Evolutionary conservation across 2,113 vertebrate species (phyloP).

Genomic region (Trogon surrucura): DNA sequence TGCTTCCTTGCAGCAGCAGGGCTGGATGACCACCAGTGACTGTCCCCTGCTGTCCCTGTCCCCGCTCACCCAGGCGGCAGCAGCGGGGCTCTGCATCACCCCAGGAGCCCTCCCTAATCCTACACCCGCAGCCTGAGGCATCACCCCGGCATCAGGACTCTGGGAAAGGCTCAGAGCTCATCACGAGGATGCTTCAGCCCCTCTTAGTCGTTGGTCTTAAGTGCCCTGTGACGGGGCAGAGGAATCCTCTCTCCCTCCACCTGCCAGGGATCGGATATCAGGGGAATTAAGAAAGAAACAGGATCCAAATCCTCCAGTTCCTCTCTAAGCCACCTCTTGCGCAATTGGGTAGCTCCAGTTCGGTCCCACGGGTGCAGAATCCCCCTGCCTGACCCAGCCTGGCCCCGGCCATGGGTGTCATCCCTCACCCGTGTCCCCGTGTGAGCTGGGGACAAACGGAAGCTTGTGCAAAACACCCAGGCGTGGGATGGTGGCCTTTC

Average conservation of each 20-base stretch:
- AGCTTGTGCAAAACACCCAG: rapidly evolving
- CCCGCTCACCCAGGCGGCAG: neutral
- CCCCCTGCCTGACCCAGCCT: neutral
- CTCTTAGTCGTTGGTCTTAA: neutral
- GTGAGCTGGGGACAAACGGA: neutral
- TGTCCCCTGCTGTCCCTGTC: neutral
- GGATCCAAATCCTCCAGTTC: slow-evolving; percentile 43
- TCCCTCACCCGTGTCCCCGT: rapidly evolving
- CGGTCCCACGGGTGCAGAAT: rapidly evolving
- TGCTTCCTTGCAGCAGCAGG: rapidly evolving
- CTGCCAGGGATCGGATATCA: neutral
- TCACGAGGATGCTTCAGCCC: neutral
- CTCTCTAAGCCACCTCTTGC: neutral
- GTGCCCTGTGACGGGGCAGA: rapidly evolving
- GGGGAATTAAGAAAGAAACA: slow-evolving; percentile 37
- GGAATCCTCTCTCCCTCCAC: neutral
- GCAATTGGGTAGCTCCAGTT: neutral
- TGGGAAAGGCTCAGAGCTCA: neutral
- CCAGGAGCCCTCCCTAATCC: neutral
- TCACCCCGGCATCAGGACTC: neutral
- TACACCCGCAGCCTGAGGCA: neutral
- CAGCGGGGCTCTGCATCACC: rapidly evolving
- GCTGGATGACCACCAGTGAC: neutral
- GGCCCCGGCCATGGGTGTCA: neutral
- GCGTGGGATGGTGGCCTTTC: rapidly evolving